Evolutionary conservation across 2,113 vertebrate genomes (phyloP), one percentile per base, ranked within the genome.

Genomic region (Sorex fumeus): DNA sequence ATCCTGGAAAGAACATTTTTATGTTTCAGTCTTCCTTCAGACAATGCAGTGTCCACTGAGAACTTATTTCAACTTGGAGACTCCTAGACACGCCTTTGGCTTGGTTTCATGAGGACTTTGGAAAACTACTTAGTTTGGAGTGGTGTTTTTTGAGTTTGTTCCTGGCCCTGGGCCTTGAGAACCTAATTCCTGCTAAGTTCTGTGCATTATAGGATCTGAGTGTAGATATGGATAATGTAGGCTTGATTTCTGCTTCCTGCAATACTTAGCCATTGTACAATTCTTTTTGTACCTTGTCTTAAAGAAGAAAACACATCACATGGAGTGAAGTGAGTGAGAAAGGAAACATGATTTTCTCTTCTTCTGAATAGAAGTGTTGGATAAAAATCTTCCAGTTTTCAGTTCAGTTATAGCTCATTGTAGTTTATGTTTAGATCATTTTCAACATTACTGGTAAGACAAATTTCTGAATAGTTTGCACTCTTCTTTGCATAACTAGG

Each of bases 161-260:
- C 36, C 88, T 91, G 94, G 89, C 91, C 43, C 36, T 10, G 6
- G 5, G 71, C 93, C 75, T 87, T n/a, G n/a, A n/a, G n/a, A 21
- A 7, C 92, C 96, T 34, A 40, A 90, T 40, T 0, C 87, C 40
- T 30, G 40, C 62, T 66, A 32, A 77, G 81, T 84, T 60, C 43
- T 28, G n/a, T 87, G 89, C 81, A 83, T 95, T 86, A 64, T 13
- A 27, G 76, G 74, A 93, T 57, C 43, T 5, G 16, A 19, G 91
- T 79, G 23, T 66, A 84, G 40, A 94, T 57, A 45, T 57, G 57
- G 80, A 67, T 76, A 87, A 87, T 93, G 75, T 47, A 88, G 88
- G 18, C 72, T 45, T 80, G n/a, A 64, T 91, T 93, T 83, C 93
- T 94, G 85, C 66, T 75, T 95, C 69, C 72, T 71, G n/a, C 84